These are phyloP conservation scores for Maccullochella peelii DNA, from an alignment of 2,113 vertebrate genomes.

Conservation along the genomic window DNA sequence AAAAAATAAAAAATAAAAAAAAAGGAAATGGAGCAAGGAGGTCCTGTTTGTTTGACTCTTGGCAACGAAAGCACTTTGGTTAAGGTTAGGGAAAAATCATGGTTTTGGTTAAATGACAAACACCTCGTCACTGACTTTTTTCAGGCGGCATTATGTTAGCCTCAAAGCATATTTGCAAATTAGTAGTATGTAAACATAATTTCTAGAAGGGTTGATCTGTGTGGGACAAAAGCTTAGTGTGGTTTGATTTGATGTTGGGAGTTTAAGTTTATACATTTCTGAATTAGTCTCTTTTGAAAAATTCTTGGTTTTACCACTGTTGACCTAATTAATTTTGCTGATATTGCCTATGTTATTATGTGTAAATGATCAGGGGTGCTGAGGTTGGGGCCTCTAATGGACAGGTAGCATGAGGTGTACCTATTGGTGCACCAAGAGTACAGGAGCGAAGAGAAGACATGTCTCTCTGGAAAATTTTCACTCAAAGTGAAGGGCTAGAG, in stretches of 20 bases:
- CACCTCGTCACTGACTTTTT: too few relatives aligned
- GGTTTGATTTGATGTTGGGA: not conserved
- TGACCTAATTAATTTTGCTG: not conserved
- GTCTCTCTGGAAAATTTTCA: not conserved
- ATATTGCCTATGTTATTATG: not conserved
- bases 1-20: too few relatives aligned
- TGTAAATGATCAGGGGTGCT: not conserved
- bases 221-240: not conserved
- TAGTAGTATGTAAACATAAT: not conserved
- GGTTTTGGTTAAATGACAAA: not conserved
- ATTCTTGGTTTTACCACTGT: too few relatives aligned
- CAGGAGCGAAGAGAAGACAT: not conserved
- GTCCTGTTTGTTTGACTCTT: too few relatives aligned
- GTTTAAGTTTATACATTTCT: too few relatives aligned
- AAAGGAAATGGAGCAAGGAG: too few relatives aligned
- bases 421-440: not conserved
- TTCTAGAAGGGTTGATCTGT: not conserved
- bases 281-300: too few relatives aligned
- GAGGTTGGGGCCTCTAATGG: not conserved
- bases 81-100: not conserved
- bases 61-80: not conserved
- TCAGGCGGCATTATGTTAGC: not conserved
- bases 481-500: not conserved
- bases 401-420: not conserved
- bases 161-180: not conserved